Evolutionary conservation across 2,888 invertebrate species (phyloP), one percentile per base, ranked within the genome.

Genomic region (Leucoma salicis): DNA sequence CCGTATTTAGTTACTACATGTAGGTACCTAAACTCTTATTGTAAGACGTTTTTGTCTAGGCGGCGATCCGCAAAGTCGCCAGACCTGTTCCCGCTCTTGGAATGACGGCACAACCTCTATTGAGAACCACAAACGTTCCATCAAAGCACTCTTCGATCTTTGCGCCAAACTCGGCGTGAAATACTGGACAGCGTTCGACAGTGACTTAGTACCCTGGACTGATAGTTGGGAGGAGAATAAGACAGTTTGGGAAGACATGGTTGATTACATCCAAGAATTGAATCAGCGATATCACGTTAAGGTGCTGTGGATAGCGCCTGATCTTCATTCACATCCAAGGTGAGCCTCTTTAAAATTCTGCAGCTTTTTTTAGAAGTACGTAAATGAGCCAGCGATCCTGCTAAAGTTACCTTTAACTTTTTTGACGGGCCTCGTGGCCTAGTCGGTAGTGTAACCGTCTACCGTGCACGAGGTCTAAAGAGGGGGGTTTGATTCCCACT

Each of bases 151-250:
- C 1, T 93, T 92, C 74, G 93, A 93, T 49, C 87, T 93, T 46
- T 92, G 92, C 70, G 58, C 74, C 2, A 93, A 92, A 62, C 84
- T 93, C 0, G 92, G 92, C 54, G 67, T 92, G 8, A 91, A 91
- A 53, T 91, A 91, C 71, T 93, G 92, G 92, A 92, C 92, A 0
- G 93, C 92, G 14, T 92, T 92, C 53, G 93, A 93, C 63, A 78
- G 91, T 0, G 93, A 93, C 60, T 74, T 93, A 24, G 84, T 92
- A 0, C 92, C 93, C 0, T 84, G 81, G 35, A 82, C 87, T 0
- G 90, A 90, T 1, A 90, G 73, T 29, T 81, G 91, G 68, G 91
- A 91, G 10, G 93, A 93, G 61, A 85, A 80, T 14, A 87, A 88
- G 53, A 61, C 71, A 3, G 82, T 91, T 49, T 89, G 91, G 77